Conservation (phyloP, 2,113 vertebrate species). For the Setophaga petechia region DNA sequence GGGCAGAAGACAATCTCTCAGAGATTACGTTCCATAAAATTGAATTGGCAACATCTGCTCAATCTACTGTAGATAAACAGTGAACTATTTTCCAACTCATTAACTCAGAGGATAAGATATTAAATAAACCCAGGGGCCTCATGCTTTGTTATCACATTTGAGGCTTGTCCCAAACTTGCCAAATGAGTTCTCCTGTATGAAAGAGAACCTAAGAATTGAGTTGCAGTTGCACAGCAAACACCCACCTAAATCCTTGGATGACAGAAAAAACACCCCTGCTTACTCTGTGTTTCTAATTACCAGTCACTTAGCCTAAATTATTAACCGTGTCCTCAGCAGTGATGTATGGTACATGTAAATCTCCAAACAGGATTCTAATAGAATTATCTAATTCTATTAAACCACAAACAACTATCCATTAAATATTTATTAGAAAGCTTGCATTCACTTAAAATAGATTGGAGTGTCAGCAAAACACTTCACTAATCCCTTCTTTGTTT, state of each 20-base stretch:
- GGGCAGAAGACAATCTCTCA: conserved; percentile 72
- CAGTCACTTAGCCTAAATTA: conserved; percentile 80
- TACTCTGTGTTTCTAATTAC: conserved; percentile 75
- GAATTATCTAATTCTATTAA: conserved; percentile 84
- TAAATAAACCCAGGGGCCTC: conserved; percentile 74
- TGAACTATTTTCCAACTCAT: conserved; percentile 82
- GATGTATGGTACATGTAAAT: conserved; percentile 73
- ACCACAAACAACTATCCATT: conserved; percentile 75
- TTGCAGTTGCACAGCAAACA: not conserved
- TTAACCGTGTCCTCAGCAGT: conserved; percentile 71
- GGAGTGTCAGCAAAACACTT: conserved; percentile 68
- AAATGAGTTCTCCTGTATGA: conserved; percentile 53
- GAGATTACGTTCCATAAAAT: conserved; percentile 76
- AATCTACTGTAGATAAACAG: conserved; percentile 80
- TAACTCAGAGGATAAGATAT: conserved; percentile 77
- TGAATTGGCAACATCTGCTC: conserved; percentile 79
- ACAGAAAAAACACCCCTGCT: conserved; percentile 37
- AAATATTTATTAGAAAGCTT: conserved; percentile 81
- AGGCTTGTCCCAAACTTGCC: conserved; percentile 63
- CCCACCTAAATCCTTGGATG: conserved; percentile 21
- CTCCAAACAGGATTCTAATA: conserved; percentile 77
- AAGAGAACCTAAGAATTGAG: conserved; percentile 15
- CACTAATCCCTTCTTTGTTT: conserved; percentile 37
- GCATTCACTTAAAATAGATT: conserved; percentile 73
- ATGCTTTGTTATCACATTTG: conserved; percentile 68